Evolutionary conservation across 2,113 vertebrate genomes (phyloP), one percentile per base, ranked within the genome.

Genomic region (Epinephelus fuscoguttatus): DNA sequence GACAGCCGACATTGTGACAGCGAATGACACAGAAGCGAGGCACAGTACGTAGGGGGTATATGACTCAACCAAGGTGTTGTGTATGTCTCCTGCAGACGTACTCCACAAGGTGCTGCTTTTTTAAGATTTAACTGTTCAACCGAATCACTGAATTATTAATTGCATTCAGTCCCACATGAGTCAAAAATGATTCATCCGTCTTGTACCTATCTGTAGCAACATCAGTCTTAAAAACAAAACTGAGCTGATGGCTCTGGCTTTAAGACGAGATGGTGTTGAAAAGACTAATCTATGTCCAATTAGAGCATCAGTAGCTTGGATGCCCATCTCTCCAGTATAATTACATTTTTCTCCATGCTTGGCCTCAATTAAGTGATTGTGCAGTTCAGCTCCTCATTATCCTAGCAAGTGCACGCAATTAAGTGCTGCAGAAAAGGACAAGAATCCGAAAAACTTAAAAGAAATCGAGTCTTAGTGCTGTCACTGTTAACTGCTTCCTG

Each of bases 41-140:
- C 72, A 47, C 80, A 49, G 80, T 40, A 77, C 4, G 62, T 70
- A 40, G 84, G 78, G 73, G 80, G 70, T 6, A 47, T 78, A 82
- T 93, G 90, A 92, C 78, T 89, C 89, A 90, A 69, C 78, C 68
- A 18, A 75, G 82, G 86, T 64, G 79, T 56, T 59, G 60, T n/a
- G 70, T 23, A 12, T 57, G 74, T 68, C 60, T 50, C 30, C 40
- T 18, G 18, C 47, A 82, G 78, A 63, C 6, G 61, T 72, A 62
- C 80, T 81, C 64, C 57, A 25, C 47, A 40, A 56, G 14, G 37
- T 9, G 17, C 17, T 30, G n/a, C 67, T 45, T 45, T n/a, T 72
- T 59, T 10, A 33, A 25, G 30, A 45, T 27, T 25, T 17, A 33
- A 66, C 49, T 27, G 12, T 62, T 47, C 45, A 25, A 23, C 18